phyloP scores from a whole-genome alignment of 1,140 invertebrate genomes.

The Maconellicoccus hirsutus region DNA sequence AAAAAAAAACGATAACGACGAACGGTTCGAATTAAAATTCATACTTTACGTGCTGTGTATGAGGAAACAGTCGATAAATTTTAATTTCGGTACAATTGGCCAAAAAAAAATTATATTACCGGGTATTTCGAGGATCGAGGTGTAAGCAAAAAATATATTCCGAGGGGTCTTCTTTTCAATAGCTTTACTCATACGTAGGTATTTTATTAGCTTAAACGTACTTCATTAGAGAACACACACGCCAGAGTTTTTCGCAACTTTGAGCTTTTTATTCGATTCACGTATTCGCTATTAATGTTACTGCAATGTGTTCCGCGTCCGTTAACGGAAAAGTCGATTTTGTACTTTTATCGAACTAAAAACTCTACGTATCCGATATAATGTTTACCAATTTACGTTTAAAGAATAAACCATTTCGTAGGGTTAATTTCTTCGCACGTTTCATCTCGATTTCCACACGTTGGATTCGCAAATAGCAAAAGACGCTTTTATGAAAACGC shows the following conservation, averaged over 20 bases:
- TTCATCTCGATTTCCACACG: too few species aligned
- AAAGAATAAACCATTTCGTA: background rate
- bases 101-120: background rate
- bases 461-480: too few species aligned
- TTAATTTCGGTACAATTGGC: background rate
- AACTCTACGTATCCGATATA: background rate
- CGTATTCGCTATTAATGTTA: background rate
- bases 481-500: too few species aligned
- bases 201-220: background rate
- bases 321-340: background rate
- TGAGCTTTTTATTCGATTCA: background rate
- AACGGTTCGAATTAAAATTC: background rate
- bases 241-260: background rate
- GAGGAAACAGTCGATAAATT: background rate
- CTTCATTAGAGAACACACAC: background rate
- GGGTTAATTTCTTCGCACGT: background rate
- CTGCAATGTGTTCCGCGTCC: background rate
- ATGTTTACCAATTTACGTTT: background rate
- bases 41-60: slow-evolving; percentile 3
- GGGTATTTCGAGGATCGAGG: background rate
- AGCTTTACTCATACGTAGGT: too few species aligned
- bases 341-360: background rate
- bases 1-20: background rate
- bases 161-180: too few species aligned
- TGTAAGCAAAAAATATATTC: too few species aligned